Percentiles rank a stretch among this genome's conserved stretches.
phyloP scores from a whole-genome alignment of 2,797 vertebrate species.

The Megaceryle alcyon region DNA sequence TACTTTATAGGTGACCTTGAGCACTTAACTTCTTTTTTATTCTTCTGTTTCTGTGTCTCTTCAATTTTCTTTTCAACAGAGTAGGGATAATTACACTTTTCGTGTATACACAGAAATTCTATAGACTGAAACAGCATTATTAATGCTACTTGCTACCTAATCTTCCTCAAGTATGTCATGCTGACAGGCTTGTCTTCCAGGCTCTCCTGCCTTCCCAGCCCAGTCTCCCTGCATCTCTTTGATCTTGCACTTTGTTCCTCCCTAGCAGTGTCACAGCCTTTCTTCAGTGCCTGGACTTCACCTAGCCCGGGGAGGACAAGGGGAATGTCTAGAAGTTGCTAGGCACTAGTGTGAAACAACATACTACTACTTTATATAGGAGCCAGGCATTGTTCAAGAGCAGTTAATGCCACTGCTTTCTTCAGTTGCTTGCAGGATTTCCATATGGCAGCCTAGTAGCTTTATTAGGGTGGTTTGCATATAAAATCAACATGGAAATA shows the following conservation, averaged over 20 bases:
- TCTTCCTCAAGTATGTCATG: neutral
- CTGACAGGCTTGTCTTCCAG: neutral
- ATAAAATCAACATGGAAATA: neutral
- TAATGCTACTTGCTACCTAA: neutral
- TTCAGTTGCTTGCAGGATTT: neutral
- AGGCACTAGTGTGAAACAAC: neutral
- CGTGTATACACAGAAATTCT: neutral
- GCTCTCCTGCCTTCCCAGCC: neutral
- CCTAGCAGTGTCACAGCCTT: neutral
- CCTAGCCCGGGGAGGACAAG: neutral
- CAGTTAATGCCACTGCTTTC: neutral
- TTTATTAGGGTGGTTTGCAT: neutral
- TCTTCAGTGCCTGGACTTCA: accelerated
- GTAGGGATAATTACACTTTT: neutral
- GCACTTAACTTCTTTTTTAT: neutral
- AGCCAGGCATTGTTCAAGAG: neutral
- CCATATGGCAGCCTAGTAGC: neutral
- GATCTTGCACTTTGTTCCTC: neutral
- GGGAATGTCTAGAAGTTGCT: neutral
- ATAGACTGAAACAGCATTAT: neutral
- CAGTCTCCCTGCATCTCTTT: neutral
- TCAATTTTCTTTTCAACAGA: conserved; percentile 24
- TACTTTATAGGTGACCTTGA: conserved; percentile 24
- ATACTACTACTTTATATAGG: neutral
- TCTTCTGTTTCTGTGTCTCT: neutral